Conservation (phyloP, 2,888 invertebrate species). For the Diadegma fenestrale region DNA sequence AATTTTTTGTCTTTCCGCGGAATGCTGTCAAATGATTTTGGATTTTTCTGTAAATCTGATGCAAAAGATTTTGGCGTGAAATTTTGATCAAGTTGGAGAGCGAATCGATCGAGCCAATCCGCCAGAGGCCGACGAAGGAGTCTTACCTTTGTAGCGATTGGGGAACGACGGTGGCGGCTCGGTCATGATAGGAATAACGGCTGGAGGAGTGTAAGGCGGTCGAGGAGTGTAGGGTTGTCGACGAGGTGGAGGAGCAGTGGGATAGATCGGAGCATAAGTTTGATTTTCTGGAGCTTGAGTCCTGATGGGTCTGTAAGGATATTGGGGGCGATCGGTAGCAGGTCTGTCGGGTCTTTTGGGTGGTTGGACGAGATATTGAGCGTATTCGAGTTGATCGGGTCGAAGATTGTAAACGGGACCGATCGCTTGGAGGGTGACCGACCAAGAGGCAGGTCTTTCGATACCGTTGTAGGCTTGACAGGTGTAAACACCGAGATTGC, state of each 20-base stretch:
- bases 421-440: constrained; percentile 90
- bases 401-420: constrained; percentile 88
- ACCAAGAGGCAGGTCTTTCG: constrained; percentile 92
- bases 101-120: neutral
- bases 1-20: too few species aligned
- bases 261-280: constrained; percentile 83
- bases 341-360: constrained; percentile 83
- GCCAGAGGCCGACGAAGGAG: neutral
- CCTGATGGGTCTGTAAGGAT: constrained; percentile 80
- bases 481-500: constrained; percentile 93
- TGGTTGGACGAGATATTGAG: constrained; percentile 88
- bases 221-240: constrained; percentile 73
- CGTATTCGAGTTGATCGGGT: constrained; percentile 87
- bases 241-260: constrained; percentile 73
- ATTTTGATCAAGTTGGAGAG: neutral
- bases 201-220: constrained; percentile 74
- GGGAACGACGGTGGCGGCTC: constrained; percentile 66
- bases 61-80: neutral
- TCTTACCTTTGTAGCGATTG: constrained; percentile 79
- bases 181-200: constrained; percentile 76
- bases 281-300: constrained; percentile 77
- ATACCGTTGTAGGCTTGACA: constrained; percentile 96
- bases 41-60: too few species aligned
- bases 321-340: constrained; percentile 81
- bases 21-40: too few species aligned